Percentiles rank a stretch among this genome's conserved stretches.
phyloP scores from a whole-genome alignment of 2,113 vertebrate species.

The Brachypteracias leptosomus region DNA sequence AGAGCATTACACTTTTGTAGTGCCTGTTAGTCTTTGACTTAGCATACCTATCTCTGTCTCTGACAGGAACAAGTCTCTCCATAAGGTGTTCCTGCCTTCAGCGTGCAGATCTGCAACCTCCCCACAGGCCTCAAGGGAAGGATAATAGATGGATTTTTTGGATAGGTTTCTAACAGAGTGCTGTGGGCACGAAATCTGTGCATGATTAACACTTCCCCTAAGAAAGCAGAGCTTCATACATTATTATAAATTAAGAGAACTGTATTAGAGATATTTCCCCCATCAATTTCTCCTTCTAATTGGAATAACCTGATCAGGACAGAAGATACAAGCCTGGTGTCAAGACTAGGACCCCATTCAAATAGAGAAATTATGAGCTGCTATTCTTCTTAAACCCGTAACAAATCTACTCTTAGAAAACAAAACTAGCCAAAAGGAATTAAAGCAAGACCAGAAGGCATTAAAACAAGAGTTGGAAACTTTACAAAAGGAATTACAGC shows the following conservation, averaged over 20 bases:
- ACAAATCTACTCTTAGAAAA: constrained; percentile 3
- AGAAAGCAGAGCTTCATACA: not conserved
- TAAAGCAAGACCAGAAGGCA: constrained; percentile 16
- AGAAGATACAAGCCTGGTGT: not conserved
- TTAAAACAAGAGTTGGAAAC: constrained; percentile 49
- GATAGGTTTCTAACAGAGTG: not conserved
- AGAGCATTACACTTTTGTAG: not conserved
- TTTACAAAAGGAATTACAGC: constrained; percentile 51
- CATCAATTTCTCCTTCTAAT: not conserved
- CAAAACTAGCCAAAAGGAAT: constrained; percentile 34
- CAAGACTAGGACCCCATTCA: not conserved
- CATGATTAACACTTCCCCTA: not conserved
- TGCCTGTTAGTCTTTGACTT: not conserved
- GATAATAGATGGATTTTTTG: not conserved
- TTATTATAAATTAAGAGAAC: not conserved
- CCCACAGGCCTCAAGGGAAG: not conserved
- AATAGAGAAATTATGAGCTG: not conserved
- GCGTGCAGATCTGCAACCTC: not conserved
- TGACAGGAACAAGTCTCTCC: not conserved
- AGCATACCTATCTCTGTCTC: not conserved
- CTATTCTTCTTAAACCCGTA: not conserved
- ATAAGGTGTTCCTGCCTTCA: not conserved
- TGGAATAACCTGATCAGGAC: not conserved
- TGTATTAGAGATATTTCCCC: not conserved
- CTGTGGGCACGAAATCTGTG: constrained; percentile 12